Evolutionary conservation across 2,797 vertebrate genomes (phyloP).

Genomic region (Sebastes jordani): DNA sequence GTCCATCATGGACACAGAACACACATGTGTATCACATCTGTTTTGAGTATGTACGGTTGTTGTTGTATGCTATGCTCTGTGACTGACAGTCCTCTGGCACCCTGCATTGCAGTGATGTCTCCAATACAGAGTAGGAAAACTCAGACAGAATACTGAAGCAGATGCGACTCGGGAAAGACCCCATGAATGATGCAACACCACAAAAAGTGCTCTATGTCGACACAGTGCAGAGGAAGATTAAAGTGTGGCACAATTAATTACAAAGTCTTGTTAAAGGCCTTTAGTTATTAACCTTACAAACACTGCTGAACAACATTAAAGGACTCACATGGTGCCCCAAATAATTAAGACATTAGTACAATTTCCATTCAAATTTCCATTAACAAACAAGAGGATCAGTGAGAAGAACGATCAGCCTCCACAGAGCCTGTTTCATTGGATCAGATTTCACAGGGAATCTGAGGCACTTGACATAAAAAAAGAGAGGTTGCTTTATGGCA

Average conservation of each 20-base stretch:
- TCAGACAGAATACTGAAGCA: slow-evolving; percentile 53
- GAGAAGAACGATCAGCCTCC: not conserved
- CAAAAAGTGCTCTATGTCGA: slow-evolving; percentile 2
- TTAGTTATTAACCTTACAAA: not conserved
- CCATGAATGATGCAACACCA: slow-evolving; percentile 36
- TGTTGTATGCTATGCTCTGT: slow-evolving; percentile 7
- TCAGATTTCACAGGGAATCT: not conserved
- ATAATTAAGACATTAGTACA: not conserved
- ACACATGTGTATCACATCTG: slow-evolving; percentile 45
- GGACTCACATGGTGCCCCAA: not conserved
- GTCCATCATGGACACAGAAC: not conserved
- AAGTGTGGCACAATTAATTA: not conserved
- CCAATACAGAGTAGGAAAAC: slow-evolving; percentile 27
- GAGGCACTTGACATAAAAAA: not conserved
- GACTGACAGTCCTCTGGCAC: slow-evolving; percentile 46
- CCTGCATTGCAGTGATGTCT: slow-evolving; percentile 60
- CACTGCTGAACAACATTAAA: not conserved
- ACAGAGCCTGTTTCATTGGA: not conserved
- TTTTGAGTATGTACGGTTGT: slow-evolving; percentile 13
- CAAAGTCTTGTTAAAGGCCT: not conserved
- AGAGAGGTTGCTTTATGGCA: not conserved
- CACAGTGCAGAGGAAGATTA: not conserved
- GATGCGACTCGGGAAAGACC: slow-evolving; percentile 33
- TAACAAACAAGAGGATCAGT: not conserved
- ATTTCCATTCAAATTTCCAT: not conserved